These are phyloP conservation scores for Dasysyrphus albostriatus DNA, from an alignment of 2,888 invertebrate species.

Conservation along the genomic window DNA sequence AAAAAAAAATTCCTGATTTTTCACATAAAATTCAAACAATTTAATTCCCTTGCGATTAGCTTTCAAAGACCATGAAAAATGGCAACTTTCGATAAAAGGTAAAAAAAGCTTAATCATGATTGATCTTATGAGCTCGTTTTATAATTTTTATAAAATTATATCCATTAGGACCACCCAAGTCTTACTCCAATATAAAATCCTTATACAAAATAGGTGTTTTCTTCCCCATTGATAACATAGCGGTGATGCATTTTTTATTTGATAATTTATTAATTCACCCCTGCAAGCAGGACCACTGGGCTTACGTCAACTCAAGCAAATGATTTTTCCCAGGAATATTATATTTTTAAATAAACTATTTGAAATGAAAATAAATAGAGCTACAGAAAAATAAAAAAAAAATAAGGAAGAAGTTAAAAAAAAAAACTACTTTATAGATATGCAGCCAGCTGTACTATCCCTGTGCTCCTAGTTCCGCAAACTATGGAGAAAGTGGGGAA, in stretches of 20 bases:
- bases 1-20: too few species aligned
- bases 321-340: conserved; percentile 43
- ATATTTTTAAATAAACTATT: conserved; percentile 57
- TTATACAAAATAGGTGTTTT: background rate
- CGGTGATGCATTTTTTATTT: background rate
- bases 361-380: conserved; percentile 51
- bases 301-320: conserved; percentile 44
- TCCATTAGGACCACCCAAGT: too few species aligned
- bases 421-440: conserved; percentile 42
- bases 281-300: conserved; percentile 29
- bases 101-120: too few species aligned
- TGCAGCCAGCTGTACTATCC: conserved; percentile 3
- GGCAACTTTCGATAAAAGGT: too few species aligned
- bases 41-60: too few species aligned
- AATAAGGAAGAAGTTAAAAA: conserved; percentile 5
- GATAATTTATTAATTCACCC: background rate
- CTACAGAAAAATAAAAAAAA: conserved; percentile 6
- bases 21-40: too few species aligned
- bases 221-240: background rate
- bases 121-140: too few species aligned
- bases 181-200: too few species aligned
- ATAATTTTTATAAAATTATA: too few species aligned
- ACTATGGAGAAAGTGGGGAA: conserved; percentile 34
- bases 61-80: too few species aligned
- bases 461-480: background rate